These are phyloP conservation scores for Apus apus DNA, from an alignment of 2,113 vertebrate genomes.

Conservation along the genomic window DNA sequence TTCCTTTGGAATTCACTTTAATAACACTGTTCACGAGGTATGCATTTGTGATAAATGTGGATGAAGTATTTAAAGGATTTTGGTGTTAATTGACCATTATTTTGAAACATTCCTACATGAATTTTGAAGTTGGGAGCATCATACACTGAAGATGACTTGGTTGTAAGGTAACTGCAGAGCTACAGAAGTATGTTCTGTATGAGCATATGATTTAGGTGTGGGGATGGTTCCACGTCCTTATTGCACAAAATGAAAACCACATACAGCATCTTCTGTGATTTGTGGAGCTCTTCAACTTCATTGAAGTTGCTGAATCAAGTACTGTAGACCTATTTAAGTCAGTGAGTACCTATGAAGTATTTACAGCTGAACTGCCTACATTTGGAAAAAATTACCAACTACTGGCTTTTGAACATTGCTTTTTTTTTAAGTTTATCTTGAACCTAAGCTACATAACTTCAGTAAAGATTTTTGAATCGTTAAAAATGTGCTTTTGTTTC, in stretches of 20 bases:
- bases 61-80: not conserved
- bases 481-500: not conserved
- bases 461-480: not conserved
- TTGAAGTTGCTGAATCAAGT: not conserved
- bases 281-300: not conserved
- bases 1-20: not conserved
- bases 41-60: not conserved
- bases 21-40: not conserved
- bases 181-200: not conserved
- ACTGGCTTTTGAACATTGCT: not conserved
- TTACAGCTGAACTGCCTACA: not conserved
- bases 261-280: not conserved
- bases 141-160: not conserved
- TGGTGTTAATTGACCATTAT: not conserved
- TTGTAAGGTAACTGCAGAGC: not conserved
- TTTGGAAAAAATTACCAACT: not conserved
- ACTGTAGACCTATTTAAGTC: not conserved
- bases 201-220: not conserved
- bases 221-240: not conserved
- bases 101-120: not conserved
- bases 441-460: not conserved
- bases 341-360: not conserved
- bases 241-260: not conserved
- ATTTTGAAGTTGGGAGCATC: not conserved
- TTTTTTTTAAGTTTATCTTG: not conserved